Evolutionary conservation across 2,113 vertebrate genomes (phyloP), one percentile per base, ranked within the genome.

Genomic region (Sigmodon hispidus): DNA sequence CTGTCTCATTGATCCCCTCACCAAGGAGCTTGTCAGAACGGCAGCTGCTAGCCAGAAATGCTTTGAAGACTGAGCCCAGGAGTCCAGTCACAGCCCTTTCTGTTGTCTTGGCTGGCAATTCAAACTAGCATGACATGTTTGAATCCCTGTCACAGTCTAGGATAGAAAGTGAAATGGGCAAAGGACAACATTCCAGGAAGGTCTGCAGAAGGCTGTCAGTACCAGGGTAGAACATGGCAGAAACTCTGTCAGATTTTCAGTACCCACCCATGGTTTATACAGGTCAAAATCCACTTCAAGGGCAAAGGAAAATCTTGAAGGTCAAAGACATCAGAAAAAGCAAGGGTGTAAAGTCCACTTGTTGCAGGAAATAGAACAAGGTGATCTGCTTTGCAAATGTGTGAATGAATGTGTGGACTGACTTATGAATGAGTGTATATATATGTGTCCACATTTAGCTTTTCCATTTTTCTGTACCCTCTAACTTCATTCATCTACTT

Each of bases 61-160:
- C 96, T 97, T 95, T 94, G 93, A 96, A 92, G 87, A 92, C 3
- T 72, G 81, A 96, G 93, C 96, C 90, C 87, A 89, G 87, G 96
- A 97, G 95, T 96, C 79, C 90, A 88, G 83, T 88, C 59, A 34
- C 80, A 75, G 90, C 76, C 79, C 91, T 26, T 31, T 85, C 36
- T 57, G 52, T 52, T 40, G 59, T 69, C 75, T 69, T 16, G 72
- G 69, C 34, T n/a, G 12, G 50, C 84, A 59, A 93, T 91, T 93
- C 90, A 77, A n/a, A 69, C 29, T 63, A 2, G 0, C 34, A 22
- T 0, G 31, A 43, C 91, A 69, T 13, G 67, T 80, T 65, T 40
- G 87, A 93, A 77, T 93, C 84, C 21, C 55, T 72, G 87, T 84
- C 55, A 57, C 48, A 2, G 67, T 36, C 45, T 61, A 59, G 34